These are phyloP conservation scores for Orgyia antiqua DNA, from an alignment of 2,888 invertebrate genomes.

Conservation along the genomic window DNA sequence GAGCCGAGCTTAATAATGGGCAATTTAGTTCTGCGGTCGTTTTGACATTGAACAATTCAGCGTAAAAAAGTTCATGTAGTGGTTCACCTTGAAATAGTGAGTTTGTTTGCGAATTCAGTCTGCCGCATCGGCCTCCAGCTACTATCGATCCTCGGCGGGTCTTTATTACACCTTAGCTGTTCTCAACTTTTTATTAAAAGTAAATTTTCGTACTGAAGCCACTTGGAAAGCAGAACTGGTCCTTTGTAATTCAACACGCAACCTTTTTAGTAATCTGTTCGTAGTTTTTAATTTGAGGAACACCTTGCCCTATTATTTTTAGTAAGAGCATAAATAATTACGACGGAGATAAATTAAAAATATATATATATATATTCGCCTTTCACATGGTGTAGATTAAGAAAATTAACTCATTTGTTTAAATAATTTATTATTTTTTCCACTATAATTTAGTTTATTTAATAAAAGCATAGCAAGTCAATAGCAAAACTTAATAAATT, in stretches of 20 bases:
- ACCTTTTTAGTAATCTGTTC: too few species aligned
- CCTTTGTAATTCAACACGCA: constrained; percentile 22
- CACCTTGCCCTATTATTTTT: too few species aligned
- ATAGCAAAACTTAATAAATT: too few species aligned
- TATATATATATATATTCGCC: not conserved
- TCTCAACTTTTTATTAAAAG: constrained; percentile 26
- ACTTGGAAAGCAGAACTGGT: constrained; percentile 14
- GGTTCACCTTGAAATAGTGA: constrained; percentile 58
- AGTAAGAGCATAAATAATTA: not conserved
- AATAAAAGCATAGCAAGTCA: too few species aligned
- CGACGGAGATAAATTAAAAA: not conserved
- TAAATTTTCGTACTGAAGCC: constrained; percentile 24
- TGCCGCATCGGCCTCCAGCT: constrained; percentile 48
- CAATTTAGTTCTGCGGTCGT: constrained; percentile 64
- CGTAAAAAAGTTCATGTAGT: constrained; percentile 47
- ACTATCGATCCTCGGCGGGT: constrained; percentile 44
- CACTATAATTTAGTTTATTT: too few species aligned
- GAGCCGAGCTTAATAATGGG: constrained; percentile 22
- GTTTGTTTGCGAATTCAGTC: constrained; percentile 58
- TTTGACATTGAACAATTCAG: constrained; percentile 62
- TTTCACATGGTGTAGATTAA: too few species aligned
- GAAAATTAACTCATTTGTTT: too few species aligned
- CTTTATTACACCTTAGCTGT: constrained; percentile 36
- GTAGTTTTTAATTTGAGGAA: too few species aligned
- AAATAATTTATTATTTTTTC: too few species aligned